Evolutionary conservation across 1,140 invertebrate genomes (phyloP), one percentile per base, ranked within the genome.

Genomic region (Danaus plexippus): DNA sequence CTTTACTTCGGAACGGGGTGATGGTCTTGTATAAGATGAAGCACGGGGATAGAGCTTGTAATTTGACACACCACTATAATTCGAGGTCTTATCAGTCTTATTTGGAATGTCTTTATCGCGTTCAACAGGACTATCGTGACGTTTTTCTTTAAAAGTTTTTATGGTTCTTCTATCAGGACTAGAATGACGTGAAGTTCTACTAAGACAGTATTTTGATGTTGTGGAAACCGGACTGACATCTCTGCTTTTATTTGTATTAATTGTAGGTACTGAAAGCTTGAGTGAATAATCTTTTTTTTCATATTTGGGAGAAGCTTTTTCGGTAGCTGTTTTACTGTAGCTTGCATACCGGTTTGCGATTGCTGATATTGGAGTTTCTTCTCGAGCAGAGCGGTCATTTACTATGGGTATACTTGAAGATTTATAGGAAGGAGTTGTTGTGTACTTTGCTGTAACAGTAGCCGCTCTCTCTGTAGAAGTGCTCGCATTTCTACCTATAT

Each of bases 21-120:
- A 46, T 58, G 80, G 72, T 47, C 85, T 67, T 50, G 70, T 74
- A 52, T 87, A 87, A 63, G 67, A 80, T 45, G 78, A 72, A 32
- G 78, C 67, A 62, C 85, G 76, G 13, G 84, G 73, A 68, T 88
- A 87, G 32, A 87, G 61, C 80, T 88, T 87, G 63, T 82, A 88
- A 54, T 77, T 86, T 43, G 85, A 80, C 72, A 87, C 64, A 73
- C 72, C 74, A 66, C 67, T 82, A 54, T 86, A 88, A 63, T 75
- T 65, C 62, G 80, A 59, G 67, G 83, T 74, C 74, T 87, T 88
- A 61, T 84, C 78, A 83, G 83, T 80, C 78, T 87, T 87, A 59
- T 69, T 85, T 80, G 82, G 81, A 85, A 86, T 86, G 81, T 88
- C 81, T 85, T 85, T 87, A 62, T 86, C 85, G 52, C 73, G 77